Conservation (phyloP, 1,140 invertebrate species). For the Drosophila kanapiae region DNA sequence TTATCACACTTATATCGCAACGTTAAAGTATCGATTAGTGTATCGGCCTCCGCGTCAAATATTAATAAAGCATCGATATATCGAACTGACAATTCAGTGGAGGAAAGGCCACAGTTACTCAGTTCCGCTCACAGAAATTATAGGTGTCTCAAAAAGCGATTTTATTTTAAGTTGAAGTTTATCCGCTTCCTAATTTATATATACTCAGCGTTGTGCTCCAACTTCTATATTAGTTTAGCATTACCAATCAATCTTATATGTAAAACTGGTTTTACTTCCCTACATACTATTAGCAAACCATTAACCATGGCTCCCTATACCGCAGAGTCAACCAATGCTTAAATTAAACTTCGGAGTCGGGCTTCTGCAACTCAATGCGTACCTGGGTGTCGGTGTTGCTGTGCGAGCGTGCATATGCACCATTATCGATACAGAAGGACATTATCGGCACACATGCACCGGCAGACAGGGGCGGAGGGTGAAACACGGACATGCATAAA, state of each 20-base stretch:
- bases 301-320: slow-evolving; percentile 39
- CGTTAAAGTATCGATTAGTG: too few relatives aligned
- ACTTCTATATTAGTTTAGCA: not conserved
- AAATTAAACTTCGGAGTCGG: slow-evolving; percentile 60
- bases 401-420: slow-evolving; percentile 67
- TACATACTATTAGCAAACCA: not conserved
- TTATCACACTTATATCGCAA: too few relatives aligned
- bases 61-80: too few relatives aligned
- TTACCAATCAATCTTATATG: not conserved
- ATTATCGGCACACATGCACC: slow-evolving; percentile 62
- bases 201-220: not conserved
- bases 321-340: slow-evolving; percentile 53
- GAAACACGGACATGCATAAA: slow-evolving; percentile 69
- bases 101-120: too few relatives aligned
- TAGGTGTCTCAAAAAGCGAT: too few relatives aligned
- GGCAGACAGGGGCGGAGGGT: not conserved
- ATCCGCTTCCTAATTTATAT: too few relatives aligned
- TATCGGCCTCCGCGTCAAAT: too few relatives aligned
- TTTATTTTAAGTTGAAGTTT: too few relatives aligned
- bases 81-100: too few relatives aligned
- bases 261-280: too few relatives aligned
- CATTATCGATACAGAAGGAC: slow-evolving; percentile 72
- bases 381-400: slow-evolving; percentile 40
- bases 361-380: slow-evolving; percentile 22
- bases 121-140: too few relatives aligned